Percentiles rank a stretch among this genome's conserved stretches.
Evolutionary conservation across 2,797 vertebrate genomes (phyloP).

Genomic region (Sarcophilus harrisii): DNA sequence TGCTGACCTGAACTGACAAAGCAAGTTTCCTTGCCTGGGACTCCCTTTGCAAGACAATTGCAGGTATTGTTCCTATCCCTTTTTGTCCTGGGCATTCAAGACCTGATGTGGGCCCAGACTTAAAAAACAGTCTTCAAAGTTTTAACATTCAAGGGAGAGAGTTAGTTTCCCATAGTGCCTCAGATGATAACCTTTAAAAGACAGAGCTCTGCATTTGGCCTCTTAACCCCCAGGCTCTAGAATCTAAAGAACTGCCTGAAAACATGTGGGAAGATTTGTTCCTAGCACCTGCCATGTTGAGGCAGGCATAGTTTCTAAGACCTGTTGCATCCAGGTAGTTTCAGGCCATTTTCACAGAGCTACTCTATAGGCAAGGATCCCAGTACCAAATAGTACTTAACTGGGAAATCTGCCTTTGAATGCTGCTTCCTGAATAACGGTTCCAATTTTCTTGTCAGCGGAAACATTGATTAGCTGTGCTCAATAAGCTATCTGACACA

Average conservation of each 20-base stretch:
- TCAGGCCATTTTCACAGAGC: background rate
- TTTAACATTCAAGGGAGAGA: background rate
- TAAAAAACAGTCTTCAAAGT: background rate
- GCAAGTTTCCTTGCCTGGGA: background rate
- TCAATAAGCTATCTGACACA: slow-evolving; percentile 82
- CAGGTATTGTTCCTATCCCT: background rate
- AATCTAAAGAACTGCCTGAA: background rate
- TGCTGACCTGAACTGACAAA: background rate
- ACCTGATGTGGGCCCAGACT: background rate
- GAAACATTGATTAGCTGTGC: slow-evolving; percentile 81
- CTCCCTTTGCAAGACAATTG: background rate
- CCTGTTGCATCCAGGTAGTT: background rate
- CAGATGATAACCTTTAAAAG: background rate
- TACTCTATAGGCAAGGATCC: background rate
- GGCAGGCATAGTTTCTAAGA: background rate
- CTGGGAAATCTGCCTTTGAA: slow-evolving; percentile 75
- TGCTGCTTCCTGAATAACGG: slow-evolving; percentile 74
- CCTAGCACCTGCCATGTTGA: too few relatives aligned
- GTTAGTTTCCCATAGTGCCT: background rate
- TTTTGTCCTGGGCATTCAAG: background rate
- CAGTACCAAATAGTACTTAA: background rate
- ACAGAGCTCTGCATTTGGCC: too few relatives aligned
- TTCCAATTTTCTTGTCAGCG: slow-evolving; percentile 76
- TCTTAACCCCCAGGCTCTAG: background rate
- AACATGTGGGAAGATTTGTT: background rate